A percentile compares a stretch with the other conserved stretches of the same genome.
These are phyloP conservation scores for Meganola albula DNA, from an alignment of 2,888 invertebrate species.

Conservation along the genomic window DNA sequence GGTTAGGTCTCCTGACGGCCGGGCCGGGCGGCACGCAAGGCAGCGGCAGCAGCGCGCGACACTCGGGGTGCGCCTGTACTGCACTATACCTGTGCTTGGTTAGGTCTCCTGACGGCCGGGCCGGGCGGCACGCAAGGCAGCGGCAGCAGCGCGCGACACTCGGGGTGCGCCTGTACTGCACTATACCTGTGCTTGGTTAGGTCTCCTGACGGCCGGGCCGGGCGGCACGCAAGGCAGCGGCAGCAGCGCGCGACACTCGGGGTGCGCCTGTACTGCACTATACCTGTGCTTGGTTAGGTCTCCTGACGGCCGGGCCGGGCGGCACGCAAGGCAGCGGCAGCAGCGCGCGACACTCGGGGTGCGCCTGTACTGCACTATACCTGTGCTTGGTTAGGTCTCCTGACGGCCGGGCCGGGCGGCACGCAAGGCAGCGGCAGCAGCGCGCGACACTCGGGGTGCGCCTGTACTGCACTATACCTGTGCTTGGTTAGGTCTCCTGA, in stretches of 20 bases:
- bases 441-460: slow-evolving; percentile 91
- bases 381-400: not conserved
- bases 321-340: slow-evolving; percentile 94
- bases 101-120: slow-evolving; percentile 11
- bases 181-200: not conserved
- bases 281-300: not conserved
- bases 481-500: not conserved
- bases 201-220: slow-evolving; percentile 27
- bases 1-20: not conserved
- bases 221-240: slow-evolving; percentile 92
- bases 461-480: no score
- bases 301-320: slow-evolving; percentile 39
- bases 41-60: slow-evolving; percentile 87
- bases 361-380: no score
- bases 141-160: slow-evolving; percentile 89
- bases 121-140: slow-evolving; percentile 90
- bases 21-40: slow-evolving; percentile 88
- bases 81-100: slow-evolving; percentile 3
- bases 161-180: slow-evolving; percentile 90
- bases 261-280: slow-evolving; percentile 91
- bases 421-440: slow-evolving; percentile 92
- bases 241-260: slow-evolving; percentile 88
- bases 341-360: slow-evolving; percentile 88
- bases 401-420: slow-evolving; percentile 67
- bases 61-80: slow-evolving; percentile 91